These are phyloP conservation scores for Nomada ferruginata DNA, from an alignment of 2,888 invertebrate species.

Conservation along the genomic window DNA sequence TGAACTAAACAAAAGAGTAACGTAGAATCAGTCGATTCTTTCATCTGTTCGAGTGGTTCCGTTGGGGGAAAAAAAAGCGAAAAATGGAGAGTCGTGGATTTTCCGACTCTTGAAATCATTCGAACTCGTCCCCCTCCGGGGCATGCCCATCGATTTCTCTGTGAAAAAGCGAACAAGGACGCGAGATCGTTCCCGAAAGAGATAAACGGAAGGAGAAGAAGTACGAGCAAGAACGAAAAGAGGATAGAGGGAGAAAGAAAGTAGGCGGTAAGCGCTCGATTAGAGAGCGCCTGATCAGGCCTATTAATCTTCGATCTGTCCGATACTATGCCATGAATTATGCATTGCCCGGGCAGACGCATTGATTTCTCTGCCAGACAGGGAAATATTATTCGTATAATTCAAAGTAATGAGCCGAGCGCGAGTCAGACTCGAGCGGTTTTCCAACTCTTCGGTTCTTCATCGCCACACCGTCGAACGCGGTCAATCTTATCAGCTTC, in stretches of 20 bases:
- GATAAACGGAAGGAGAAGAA: constrained; percentile 33
- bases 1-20: no score
- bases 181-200: constrained; percentile 28
- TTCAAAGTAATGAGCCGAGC: constrained; percentile 81
- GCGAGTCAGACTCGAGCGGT: constrained; percentile 40
- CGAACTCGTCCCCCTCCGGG: constrained; percentile 29
- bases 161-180: constrained; percentile 16
- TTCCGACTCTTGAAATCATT: constrained; percentile 56
- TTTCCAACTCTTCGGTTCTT: constrained; percentile 29
- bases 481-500: not conserved
- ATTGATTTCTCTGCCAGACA: constrained; percentile 80
- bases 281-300: constrained; percentile 76
- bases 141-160: constrained; percentile 44
- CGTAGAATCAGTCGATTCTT: no score
- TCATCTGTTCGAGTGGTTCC: no score
- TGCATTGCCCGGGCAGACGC: constrained; percentile 78
- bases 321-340: constrained; percentile 80
- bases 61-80: not conserved
- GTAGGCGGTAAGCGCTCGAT: constrained; percentile 74
- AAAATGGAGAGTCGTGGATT: constrained; percentile 31
- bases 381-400: constrained; percentile 82
- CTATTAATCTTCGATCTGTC: constrained; percentile 81
- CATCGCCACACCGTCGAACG: not conserved
- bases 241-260: constrained; percentile 19
- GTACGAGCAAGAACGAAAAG: not conserved